These are phyloP conservation scores for Monomorium pharaonis DNA, from an alignment of 1,140 invertebrate genomes.

Conservation along the genomic window DNA sequence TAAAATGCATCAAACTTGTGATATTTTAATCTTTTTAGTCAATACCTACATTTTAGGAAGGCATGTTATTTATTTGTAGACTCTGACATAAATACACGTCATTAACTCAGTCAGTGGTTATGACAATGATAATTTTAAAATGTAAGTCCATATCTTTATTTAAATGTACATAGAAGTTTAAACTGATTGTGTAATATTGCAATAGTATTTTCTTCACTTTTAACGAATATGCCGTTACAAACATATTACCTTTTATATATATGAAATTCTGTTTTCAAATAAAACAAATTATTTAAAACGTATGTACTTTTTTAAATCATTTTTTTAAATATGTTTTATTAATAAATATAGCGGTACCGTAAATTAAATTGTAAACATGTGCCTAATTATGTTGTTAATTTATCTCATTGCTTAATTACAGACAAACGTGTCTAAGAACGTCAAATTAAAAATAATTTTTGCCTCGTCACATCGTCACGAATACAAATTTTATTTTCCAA, in stretches of 20 bases:
- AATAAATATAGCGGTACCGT: neutral
- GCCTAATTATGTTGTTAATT: neutral
- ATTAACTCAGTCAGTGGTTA: no score
- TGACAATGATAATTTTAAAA: no score
- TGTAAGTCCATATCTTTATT: no score
- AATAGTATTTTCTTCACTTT: no score
- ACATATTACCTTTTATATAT: neutral
- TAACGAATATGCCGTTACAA: neutral
- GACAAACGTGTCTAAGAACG: neutral
- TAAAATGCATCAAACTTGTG: no score
- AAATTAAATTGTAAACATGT: neutral
- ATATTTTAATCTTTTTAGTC: no score
- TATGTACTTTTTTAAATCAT: neutral
- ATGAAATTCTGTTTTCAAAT: neutral
- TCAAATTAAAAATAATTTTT: neutral
- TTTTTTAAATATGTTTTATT: neutral
- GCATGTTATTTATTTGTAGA: no score
- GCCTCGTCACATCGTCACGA: no score
- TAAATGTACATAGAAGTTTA: no score
- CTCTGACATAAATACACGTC: no score
- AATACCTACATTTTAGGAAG: no score
- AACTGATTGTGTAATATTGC: no score
- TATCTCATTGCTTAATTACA: neutral
- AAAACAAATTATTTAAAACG: neutral
- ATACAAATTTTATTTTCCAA: neutral